phyloP scores from a whole-genome alignment of 2,888 invertebrate genomes.

The Agrochola macilenta region DNA sequence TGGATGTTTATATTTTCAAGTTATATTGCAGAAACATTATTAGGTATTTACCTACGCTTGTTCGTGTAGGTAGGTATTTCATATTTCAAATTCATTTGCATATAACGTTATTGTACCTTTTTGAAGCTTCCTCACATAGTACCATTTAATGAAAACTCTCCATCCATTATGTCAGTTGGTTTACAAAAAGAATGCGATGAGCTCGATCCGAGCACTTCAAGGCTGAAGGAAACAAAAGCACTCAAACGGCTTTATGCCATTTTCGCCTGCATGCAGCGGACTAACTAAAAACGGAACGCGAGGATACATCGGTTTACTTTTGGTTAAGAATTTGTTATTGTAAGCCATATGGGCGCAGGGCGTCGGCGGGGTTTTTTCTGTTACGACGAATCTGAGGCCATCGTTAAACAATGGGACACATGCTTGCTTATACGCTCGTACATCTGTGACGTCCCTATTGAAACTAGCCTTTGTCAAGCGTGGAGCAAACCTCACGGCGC shows the following conservation, averaged over 20 bases:
- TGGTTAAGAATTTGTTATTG: slow-evolving; percentile 89
- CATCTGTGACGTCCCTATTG: slow-evolving; percentile 76
- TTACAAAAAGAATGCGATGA: slow-evolving; percentile 63
- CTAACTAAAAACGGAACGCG: slow-evolving; percentile 78
- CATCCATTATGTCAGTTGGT: slow-evolving; percentile 58
- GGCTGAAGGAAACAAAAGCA: slow-evolving; percentile 74
- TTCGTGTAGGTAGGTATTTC: not conserved
- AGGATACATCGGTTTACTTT: slow-evolving; percentile 87
- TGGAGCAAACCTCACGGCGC: slow-evolving; percentile 9
- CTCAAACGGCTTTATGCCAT: slow-evolving; percentile 78
- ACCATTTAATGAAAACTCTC: slow-evolving; percentile 21
- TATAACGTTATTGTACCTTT: not conserved
- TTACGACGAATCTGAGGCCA: slow-evolving; percentile 84
- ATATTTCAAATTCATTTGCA: not conserved
- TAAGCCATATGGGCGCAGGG: slow-evolving; percentile 87
- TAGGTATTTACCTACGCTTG: not conserved
- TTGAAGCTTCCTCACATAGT: slow-evolving; percentile 1
- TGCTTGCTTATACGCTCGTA: slow-evolving; percentile 79
- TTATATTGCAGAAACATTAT: not conserved
- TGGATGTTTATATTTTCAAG: not conserved
- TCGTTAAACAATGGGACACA: slow-evolving; percentile 88
- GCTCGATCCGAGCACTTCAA: slow-evolving; percentile 71
- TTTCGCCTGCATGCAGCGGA: slow-evolving; percentile 69
- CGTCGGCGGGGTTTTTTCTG: slow-evolving; percentile 81
- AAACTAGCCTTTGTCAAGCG: slow-evolving; percentile 34